A percentile compares a stretch with the other conserved stretches of the same genome.
Evolutionary conservation across 1,140 invertebrate genomes (phyloP).

Genomic region (Acromyrmex heyeri): DNA sequence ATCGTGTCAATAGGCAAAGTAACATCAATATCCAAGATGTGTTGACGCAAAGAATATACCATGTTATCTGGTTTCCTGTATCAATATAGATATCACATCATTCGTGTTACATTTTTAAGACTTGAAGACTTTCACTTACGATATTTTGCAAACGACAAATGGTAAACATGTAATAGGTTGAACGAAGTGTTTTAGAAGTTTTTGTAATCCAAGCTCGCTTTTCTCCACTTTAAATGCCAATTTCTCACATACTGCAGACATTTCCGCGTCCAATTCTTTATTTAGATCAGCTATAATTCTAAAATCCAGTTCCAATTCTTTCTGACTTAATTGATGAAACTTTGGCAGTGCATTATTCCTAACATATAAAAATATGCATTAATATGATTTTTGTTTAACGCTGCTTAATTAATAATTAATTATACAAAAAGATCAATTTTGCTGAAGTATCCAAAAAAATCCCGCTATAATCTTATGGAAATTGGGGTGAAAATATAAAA

Average conservation of each 20-base stretch:
- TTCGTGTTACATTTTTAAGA: conserved; percentile 34
- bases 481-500: no score
- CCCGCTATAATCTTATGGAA: no score
- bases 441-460: no score
- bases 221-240: conserved; percentile 90
- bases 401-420: not conserved
- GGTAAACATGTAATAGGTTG: conserved; percentile 89
- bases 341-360: conserved; percentile 88
- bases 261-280: conserved; percentile 87
- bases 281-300: conserved; percentile 89
- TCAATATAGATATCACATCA: not conserved
- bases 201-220: conserved; percentile 90
- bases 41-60: conserved; percentile 89
- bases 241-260: conserved; percentile 88
- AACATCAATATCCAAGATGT: conserved; percentile 87
- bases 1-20: not conserved
- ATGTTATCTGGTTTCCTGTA: conserved; percentile 82
- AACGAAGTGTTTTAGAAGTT: conserved; percentile 91
- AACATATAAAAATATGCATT: conserved; percentile 18
- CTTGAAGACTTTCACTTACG: conserved; percentile 67
- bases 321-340: conserved; percentile 87
- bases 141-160: conserved; percentile 88
- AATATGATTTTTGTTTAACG: conserved; percentile 25
- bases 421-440: no score
- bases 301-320: conserved; percentile 89